These are phyloP conservation scores for Pseudochromis fuscus DNA, from an alignment of 2,797 vertebrate species.

Conservation along the genomic window DNA sequence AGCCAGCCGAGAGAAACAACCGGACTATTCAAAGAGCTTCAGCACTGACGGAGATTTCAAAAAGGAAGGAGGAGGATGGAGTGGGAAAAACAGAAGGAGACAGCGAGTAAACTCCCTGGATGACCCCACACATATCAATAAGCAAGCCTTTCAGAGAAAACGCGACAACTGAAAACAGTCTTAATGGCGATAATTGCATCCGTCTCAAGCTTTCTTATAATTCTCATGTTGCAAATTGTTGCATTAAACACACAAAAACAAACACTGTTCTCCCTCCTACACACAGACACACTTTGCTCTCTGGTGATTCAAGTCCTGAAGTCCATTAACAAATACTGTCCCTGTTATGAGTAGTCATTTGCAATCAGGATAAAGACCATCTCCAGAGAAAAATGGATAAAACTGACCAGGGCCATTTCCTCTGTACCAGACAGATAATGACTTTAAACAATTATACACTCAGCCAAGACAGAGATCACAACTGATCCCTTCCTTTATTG, in stretches of 20 bases:
- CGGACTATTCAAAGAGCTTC: slow-evolving; percentile 61
- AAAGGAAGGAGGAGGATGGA: slow-evolving; percentile 33
- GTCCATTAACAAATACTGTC: slow-evolving; percentile 65
- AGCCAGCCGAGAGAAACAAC: slow-evolving; percentile 59
- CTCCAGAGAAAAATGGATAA: slow-evolving; percentile 43
- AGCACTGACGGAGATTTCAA: slow-evolving; percentile 25
- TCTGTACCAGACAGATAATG: slow-evolving; percentile 36
- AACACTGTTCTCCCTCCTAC: slow-evolving; percentile 17
- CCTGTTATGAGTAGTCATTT: slow-evolving; percentile 56
- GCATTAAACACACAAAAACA: slow-evolving; percentile 17
- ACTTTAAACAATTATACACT: slow-evolving; percentile 23
- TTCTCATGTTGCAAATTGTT: slow-evolving; percentile 38
- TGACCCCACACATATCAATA: slow-evolving; percentile 45
- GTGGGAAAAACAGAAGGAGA: slow-evolving; percentile 23
- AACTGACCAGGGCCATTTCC: slow-evolving; percentile 37
- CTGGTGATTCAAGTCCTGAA: slow-evolving; percentile 51
- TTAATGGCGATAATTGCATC: slow-evolving; percentile 54
- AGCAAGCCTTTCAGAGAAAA: slow-evolving; percentile 35
- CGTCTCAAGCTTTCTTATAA: slow-evolving; percentile 22
- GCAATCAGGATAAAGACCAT: slow-evolving; percentile 49
- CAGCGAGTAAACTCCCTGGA: slow-evolving; percentile 59
- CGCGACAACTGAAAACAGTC: slow-evolving; percentile 27
- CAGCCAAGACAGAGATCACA: slow-evolving; percentile 18
- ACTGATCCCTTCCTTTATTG: slow-evolving; percentile 29
- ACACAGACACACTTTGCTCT: slow-evolving; percentile 24